Percentiles rank a stretch among this genome's conserved stretches.
Evolutionary conservation across 2,797 vertebrate genomes (phyloP).

Genomic region (Sandelia bainsii): DNA sequence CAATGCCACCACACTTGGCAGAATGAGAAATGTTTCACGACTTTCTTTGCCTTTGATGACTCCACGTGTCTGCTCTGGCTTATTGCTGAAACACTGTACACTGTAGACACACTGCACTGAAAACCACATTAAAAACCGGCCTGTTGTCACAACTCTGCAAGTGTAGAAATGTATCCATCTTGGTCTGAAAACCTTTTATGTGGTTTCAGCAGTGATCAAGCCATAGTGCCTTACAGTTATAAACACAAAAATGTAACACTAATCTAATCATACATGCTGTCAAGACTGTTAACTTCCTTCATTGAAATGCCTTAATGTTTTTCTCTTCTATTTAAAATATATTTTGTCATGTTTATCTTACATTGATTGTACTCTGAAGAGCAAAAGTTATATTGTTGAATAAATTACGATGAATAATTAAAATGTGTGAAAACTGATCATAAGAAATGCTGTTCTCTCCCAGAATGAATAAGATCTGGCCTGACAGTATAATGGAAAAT

Average conservation of each 20-base stretch:
- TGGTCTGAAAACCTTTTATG: slow-evolving; percentile 38
- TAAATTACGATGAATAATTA: slow-evolving; percentile 86
- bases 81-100: slow-evolving; percentile 67
- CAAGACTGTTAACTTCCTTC: slow-evolving; percentile 62
- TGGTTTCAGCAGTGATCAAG: slow-evolving; percentile 61
- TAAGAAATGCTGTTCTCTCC: slow-evolving; percentile 4
- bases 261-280: slow-evolving; percentile 61
- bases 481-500: slow-evolving; percentile 61
- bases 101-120: slow-evolving; percentile 61
- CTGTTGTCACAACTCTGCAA: slow-evolving; percentile 56
- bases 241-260: slow-evolving; percentile 57
- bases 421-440: slow-evolving; percentile 20
- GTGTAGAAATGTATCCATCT: slow-evolving; percentile 52
- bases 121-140: slow-evolving; percentile 53
- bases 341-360: slow-evolving; percentile 82
- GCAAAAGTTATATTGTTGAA: slow-evolving; percentile 88
- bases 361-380: slow-evolving; percentile 87
- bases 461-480: slow-evolving; percentile 41
- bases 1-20: slow-evolving; percentile 66
- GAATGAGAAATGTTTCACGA: slow-evolving; percentile 60
- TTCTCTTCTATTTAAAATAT: slow-evolving; percentile 85
- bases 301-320: slow-evolving; percentile 72
- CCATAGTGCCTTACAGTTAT: slow-evolving; percentile 72
- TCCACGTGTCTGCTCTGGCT: slow-evolving; percentile 63
- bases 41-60: slow-evolving; percentile 67